Conservation (phyloP, 2,797 vertebrate genomes). For the Lagodon rhomboides region DNA sequence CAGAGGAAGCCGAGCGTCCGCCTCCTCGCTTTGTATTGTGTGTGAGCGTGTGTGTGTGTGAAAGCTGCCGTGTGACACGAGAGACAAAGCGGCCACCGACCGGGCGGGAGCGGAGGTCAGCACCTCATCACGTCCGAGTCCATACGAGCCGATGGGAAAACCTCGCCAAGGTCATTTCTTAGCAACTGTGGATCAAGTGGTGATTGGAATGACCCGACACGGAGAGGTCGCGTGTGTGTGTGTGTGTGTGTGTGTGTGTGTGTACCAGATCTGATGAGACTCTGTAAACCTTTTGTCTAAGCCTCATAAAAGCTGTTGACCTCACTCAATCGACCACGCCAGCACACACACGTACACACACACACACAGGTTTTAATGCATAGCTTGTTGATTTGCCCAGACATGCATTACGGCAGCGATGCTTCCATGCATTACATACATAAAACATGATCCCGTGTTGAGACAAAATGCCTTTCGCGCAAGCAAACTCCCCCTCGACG, state of each 20-base stretch:
- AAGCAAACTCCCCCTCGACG: neutral
- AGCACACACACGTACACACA: constrained; percentile 6
- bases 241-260: constrained; percentile 19
- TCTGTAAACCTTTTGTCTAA: constrained; percentile 51
- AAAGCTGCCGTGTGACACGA: constrained; percentile 40
- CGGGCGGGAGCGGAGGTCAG: constrained; percentile 40
- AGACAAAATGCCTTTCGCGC: constrained; percentile 45
- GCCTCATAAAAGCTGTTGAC: constrained; percentile 64
- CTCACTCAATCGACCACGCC: constrained; percentile 20
- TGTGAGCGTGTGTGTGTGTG: constrained; percentile 18
- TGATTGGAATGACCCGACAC: constrained; percentile 51
- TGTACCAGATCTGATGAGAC: constrained; percentile 40
- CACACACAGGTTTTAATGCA: constrained; percentile 32
- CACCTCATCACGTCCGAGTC: constrained; percentile 42
- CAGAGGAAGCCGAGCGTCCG: neutral
- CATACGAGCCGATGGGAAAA: constrained; percentile 16
- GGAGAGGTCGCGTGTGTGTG: constrained; percentile 5
- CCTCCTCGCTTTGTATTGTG: constrained; percentile 22
- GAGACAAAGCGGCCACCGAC: constrained; percentile 29
- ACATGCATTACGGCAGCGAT: constrained; percentile 22
- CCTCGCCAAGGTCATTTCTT: constrained; percentile 46
- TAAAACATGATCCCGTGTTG: constrained; percentile 59
- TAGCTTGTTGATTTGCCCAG: constrained; percentile 24
- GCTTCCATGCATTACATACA: constrained; percentile 45
- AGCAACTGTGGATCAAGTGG: constrained; percentile 49